A percentile compares a stretch with the other conserved stretches of the same genome.
phyloP scores from a whole-genome alignment of 1,140 invertebrate genomes.

The Plectrocnemia conspersa region DNA sequence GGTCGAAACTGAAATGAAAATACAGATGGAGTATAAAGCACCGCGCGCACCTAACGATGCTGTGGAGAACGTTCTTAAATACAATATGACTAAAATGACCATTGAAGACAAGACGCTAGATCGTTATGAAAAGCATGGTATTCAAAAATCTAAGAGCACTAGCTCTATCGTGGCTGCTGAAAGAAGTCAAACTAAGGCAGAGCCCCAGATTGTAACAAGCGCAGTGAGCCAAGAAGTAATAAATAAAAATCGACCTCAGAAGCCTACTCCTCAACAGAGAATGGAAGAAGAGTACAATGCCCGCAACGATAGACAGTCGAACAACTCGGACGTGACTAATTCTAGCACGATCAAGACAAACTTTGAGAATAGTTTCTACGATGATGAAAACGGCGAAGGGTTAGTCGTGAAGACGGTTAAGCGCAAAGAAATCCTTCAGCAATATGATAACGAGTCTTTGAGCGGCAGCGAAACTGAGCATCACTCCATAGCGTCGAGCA shows the following conservation, averaged over 20 bases:
- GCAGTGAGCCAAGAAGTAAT: slow-evolving; percentile 25
- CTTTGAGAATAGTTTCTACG: slow-evolving; percentile 57
- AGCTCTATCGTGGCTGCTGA: slow-evolving; percentile 50
- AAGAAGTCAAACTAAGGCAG: slow-evolving; percentile 34
- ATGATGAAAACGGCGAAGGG: slow-evolving; percentile 56
- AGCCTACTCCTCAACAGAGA: slow-evolving; percentile 48
- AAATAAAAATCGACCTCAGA: slow-evolving; percentile 48
- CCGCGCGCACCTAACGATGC: slow-evolving; percentile 30
- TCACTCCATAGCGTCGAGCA: slow-evolving; percentile 59
- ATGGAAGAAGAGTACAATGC: slow-evolving; percentile 46
- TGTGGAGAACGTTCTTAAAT: slow-evolving; percentile 28
- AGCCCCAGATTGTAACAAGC: slow-evolving; percentile 17
- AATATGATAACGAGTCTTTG: slow-evolving; percentile 59
- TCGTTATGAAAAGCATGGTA: slow-evolving; percentile 46
- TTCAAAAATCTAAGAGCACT: slow-evolving; percentile 49
- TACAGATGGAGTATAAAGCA: slow-evolving; percentile 41
- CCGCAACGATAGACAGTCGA: slow-evolving; percentile 45
- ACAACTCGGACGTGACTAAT: slow-evolving; percentile 50
- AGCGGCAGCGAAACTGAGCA: slow-evolving; percentile 53
- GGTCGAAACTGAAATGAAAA: slow-evolving; percentile 46
- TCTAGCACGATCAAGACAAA: slow-evolving; percentile 50
- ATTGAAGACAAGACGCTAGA: slow-evolving; percentile 50
- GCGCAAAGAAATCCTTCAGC: slow-evolving; percentile 62
- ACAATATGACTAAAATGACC: slow-evolving; percentile 42
- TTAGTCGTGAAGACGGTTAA: slow-evolving; percentile 64